Evolutionary conservation across 2,888 invertebrate species (phyloP).

Genomic region (Meiosimyza decipiens): DNA sequence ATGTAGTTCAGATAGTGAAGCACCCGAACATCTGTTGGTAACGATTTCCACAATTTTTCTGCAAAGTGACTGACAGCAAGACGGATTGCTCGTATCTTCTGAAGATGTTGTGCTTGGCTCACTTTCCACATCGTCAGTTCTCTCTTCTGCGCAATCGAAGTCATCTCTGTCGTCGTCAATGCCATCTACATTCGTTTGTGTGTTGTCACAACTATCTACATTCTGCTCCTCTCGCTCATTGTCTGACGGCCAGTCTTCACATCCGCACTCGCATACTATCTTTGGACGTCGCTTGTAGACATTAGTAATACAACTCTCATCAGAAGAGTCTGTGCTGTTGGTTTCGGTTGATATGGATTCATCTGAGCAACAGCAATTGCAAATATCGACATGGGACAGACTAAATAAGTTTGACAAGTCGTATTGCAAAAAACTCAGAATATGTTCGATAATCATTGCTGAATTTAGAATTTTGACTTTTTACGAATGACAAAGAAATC

Average conservation of each 20-base stretch:
- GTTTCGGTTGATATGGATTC: neutral
- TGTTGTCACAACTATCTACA: neutral
- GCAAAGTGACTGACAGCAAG: constrained; percentile 13
- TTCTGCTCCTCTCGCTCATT: neutral
- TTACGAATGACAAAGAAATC: neutral
- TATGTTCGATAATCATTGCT: constrained; percentile 31
- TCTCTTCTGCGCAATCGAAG: neutral
- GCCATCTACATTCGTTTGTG: neutral
- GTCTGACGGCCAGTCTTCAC: neutral
- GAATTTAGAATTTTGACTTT: constrained; percentile 18
- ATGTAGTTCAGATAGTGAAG: constrained; percentile 25
- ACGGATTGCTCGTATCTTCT: no score
- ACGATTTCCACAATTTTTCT: constrained; percentile 18
- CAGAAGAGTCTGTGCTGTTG: neutral
- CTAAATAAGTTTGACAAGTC: constrained; percentile 34
- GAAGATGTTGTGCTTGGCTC: neutral
- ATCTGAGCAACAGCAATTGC: constrained; percentile 17
- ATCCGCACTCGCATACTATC: constrained; percentile 10
- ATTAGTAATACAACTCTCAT: constrained; percentile 28
- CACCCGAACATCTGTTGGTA: constrained; percentile 29
- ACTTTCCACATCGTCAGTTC: neutral
- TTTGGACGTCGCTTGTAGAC: constrained; percentile 34
- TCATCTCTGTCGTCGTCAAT: constrained; percentile 23
- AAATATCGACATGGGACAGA: neutral
- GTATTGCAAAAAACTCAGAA: constrained; percentile 39